phyloP scores from a whole-genome alignment of 2,113 vertebrate species.

The Gallinago media region DNA sequence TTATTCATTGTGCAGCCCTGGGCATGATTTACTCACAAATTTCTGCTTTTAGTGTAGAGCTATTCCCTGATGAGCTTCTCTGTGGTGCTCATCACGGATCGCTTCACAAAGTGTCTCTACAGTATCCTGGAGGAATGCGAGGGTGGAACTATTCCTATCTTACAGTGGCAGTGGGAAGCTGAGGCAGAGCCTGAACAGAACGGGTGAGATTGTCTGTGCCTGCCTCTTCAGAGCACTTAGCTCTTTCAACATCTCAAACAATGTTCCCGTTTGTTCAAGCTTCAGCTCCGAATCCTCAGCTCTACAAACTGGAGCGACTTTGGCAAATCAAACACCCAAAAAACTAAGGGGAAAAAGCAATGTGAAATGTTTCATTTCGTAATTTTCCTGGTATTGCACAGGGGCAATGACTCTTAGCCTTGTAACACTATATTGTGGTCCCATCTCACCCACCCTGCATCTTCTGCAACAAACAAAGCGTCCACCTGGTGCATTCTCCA shows the following conservation, averaged over 20 bases:
- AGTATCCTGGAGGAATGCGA: not conserved
- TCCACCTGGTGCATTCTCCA: not conserved
- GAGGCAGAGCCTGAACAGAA: not conserved
- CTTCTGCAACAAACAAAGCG: not conserved
- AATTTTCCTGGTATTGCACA: not conserved
- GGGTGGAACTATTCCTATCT: constrained; percentile 7
- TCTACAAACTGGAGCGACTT: not conserved
- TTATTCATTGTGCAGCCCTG: constrained; percentile 8
- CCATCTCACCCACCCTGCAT: not conserved
- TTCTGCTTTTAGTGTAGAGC: not conserved
- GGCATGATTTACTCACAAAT: constrained; percentile 42
- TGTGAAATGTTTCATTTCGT: fast-evolving
- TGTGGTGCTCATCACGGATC: not conserved
- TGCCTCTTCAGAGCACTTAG: not conserved
- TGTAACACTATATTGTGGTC: not conserved
- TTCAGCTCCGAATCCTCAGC: not conserved
- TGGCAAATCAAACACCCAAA: not conserved
- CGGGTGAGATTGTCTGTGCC: not conserved
- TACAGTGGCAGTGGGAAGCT: not conserved
- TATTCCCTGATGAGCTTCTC: constrained; percentile 7
- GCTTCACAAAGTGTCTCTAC: not conserved
- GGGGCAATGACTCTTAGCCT: not conserved
- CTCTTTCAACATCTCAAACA: not conserved
- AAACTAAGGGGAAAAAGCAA: not conserved
- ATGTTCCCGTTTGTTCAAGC: not conserved